Evolutionary conservation across 2,797 vertebrate genomes (phyloP).

Genomic region (Spea hammondii): DNA sequence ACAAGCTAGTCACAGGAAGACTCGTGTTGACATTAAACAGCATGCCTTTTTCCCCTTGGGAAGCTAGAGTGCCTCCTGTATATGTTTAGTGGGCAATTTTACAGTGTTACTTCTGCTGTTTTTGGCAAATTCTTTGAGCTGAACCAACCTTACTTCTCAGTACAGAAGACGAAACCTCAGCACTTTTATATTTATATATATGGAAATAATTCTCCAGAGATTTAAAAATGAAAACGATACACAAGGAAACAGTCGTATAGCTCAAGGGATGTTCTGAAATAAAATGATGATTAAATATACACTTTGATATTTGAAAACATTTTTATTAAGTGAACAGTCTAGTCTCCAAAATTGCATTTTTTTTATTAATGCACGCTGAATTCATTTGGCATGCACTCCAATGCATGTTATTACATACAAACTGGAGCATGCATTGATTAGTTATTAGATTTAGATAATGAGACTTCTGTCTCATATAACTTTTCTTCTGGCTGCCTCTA

Average conservation of each 20-base stretch:
- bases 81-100: slow-evolving; percentile 7
- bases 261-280: neutral
- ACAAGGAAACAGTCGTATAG: too few relatives aligned
- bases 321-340: too few relatives aligned
- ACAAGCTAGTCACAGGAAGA: neutral
- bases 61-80: neutral
- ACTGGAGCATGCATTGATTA: too few relatives aligned
- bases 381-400: too few relatives aligned
- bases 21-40: neutral
- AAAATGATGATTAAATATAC: neutral
- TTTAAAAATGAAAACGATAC: neutral
- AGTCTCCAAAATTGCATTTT: too few relatives aligned
- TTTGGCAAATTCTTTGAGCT: neutral
- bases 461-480: too few relatives aligned
- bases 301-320: neutral
- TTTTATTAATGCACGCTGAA: neutral
- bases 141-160: neutral
- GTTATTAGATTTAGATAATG: too few relatives aligned
- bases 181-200: neutral
- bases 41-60: neutral
- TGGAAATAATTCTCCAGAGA: neutral
- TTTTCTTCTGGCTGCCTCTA: too few relatives aligned
- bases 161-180: neutral
- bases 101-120: neutral
- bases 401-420: too few relatives aligned